A percentile compares a stretch with the other conserved stretches of the same genome.
Evolutionary conservation across 2,113 vertebrate species (phyloP).

Genomic region (Phylloscopus trochilus): DNA sequence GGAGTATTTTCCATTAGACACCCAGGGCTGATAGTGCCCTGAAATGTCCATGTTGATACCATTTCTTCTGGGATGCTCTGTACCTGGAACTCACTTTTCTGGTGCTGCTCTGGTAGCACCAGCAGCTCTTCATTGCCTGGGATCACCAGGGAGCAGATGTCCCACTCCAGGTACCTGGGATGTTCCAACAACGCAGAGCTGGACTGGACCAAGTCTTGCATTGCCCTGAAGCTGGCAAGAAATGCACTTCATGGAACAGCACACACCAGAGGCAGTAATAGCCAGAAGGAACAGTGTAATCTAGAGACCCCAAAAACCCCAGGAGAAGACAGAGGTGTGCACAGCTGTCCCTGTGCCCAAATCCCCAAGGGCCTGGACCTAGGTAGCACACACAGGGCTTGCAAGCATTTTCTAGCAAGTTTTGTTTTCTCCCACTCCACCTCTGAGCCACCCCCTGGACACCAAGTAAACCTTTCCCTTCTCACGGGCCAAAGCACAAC

Average conservation of each 20-base stretch:
- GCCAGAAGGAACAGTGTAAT: background rate
- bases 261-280: background rate
- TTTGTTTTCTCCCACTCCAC: background rate
- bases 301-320: background rate
- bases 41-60: background rate
- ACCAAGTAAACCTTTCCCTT: background rate
- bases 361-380: background rate
- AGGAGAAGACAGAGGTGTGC: fast-evolving
- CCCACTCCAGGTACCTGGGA: fast-evolving
- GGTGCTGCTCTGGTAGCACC: background rate
- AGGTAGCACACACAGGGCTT: background rate
- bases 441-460: background rate
- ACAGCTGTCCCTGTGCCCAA: fast-evolving
- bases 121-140: background rate
- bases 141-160: background rate
- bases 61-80: background rate
- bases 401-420: background rate
- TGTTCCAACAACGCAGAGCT: background rate
- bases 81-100: background rate
- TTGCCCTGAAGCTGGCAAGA: background rate
- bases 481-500: background rate
- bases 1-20: background rate
- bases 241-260: background rate
- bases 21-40: background rate
- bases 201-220: background rate